Evolutionary conservation across 2,888 invertebrate genomes (phyloP).

Genomic region (Hylaea fasciaria): DNA sequence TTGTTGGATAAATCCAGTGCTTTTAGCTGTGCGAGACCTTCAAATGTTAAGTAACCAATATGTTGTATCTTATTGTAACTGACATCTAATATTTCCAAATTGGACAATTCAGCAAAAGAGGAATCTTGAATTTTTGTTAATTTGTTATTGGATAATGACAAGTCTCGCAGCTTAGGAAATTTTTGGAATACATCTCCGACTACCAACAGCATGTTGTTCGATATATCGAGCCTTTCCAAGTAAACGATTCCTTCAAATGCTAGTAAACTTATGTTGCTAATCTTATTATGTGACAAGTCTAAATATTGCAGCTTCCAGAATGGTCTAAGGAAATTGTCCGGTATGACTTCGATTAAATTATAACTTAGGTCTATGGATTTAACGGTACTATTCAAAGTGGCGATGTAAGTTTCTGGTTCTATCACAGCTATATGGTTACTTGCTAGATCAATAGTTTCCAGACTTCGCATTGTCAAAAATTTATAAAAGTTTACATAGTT

Average conservation of each 20-base stretch:
- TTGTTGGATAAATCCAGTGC: too few relatives aligned
- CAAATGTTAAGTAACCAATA: too few relatives aligned
- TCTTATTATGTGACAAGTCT: conserved; percentile 19
- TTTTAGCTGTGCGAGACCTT: too few relatives aligned
- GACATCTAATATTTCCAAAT: too few relatives aligned
- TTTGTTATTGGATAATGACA: not conserved
- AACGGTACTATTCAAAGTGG: not conserved
- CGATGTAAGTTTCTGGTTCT: not conserved
- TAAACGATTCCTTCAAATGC: too few relatives aligned
- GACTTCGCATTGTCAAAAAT: not conserved
- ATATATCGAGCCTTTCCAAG: too few relatives aligned
- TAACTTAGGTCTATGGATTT: conserved; percentile 7
- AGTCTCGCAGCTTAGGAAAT: too few relatives aligned
- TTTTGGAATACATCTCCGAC: too few relatives aligned
- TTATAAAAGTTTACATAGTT: conserved; percentile 10
- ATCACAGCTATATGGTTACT: conserved; percentile 9
- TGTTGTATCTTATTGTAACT: too few relatives aligned
- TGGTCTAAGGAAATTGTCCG: conserved; percentile 8
- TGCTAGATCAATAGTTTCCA: not conserved
- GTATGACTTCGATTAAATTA: conserved; percentile 11
- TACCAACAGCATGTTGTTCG: too few relatives aligned
- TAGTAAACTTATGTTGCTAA: not conserved
- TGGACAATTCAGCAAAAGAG: too few relatives aligned
- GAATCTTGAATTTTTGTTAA: too few relatives aligned
- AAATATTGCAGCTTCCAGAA: conserved; percentile 8